phyloP scores from a whole-genome alignment of 2,113 vertebrate genomes.

The Cercocebus atys region DNA sequence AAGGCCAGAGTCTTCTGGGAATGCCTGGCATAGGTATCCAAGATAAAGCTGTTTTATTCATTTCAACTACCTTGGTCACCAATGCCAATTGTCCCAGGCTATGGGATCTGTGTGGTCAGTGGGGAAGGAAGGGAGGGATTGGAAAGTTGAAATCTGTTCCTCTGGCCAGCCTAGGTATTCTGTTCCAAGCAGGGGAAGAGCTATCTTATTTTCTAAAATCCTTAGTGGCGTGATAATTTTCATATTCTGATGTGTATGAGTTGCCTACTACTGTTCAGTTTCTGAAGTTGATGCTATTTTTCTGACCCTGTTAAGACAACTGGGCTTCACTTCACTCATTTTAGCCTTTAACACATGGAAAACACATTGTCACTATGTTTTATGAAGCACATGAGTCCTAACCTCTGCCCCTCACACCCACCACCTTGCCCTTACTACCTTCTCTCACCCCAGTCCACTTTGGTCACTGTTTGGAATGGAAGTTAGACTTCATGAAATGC shows the following conservation, averaged over 20 bases:
- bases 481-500: constrained; percentile 61
- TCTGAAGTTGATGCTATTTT: constrained; percentile 38
- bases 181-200: background rate
- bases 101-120: background rate
- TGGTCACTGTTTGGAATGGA: constrained; percentile 66
- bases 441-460: background rate
- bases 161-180: background rate
- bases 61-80: background rate
- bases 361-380: constrained; percentile 53
- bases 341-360: constrained; percentile 43
- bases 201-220: background rate
- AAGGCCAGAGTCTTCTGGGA: constrained; percentile 6
- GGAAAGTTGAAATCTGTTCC: background rate
- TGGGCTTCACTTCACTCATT: background rate
- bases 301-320: constrained; percentile 66
- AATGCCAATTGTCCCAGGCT: background rate
- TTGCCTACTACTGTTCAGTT: background rate
- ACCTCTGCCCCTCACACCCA: background rate
- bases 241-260: constrained; percentile 44
- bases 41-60: constrained; percentile 37
- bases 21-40: background rate
- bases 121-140: background rate
- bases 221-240: constrained; percentile 1
- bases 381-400: constrained; percentile 28
- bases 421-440: background rate